Percentiles rank a stretch among this genome's conserved stretches.
phyloP scores from a whole-genome alignment of 2,113 vertebrate genomes.

The Mesocricetus auratus region DNA sequence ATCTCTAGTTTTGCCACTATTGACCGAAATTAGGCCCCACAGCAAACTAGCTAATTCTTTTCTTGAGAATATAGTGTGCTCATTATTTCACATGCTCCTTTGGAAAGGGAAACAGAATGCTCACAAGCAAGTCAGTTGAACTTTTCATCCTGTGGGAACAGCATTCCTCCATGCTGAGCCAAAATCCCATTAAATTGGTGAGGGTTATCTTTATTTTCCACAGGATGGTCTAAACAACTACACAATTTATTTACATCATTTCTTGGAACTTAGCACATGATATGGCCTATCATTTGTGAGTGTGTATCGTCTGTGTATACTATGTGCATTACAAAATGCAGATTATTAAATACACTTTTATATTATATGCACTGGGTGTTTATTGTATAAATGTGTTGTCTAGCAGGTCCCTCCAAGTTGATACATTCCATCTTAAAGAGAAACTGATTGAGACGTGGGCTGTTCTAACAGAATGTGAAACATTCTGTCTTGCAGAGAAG shows the following conservation, averaged over 20 bases:
- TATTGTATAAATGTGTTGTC: neutral
- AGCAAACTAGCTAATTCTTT: neutral
- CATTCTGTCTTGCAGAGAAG: neutral
- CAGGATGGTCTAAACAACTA: neutral
- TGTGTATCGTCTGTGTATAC: neutral
- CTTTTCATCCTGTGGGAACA: neutral
- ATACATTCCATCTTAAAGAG: neutral
- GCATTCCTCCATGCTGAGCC: neutral
- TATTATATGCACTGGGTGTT: neutral
- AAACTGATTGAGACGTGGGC: neutral
- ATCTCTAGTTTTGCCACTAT: neutral
- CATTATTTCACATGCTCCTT: neutral
- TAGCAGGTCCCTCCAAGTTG: neutral
- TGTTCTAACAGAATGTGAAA: neutral
- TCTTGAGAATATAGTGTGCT: neutral
- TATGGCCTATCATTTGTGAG: neutral
- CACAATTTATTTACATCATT: neutral
- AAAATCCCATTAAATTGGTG: neutral
- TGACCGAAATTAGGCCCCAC: neutral
- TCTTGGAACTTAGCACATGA: neutral
- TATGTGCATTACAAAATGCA: neutral
- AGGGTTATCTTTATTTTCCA: neutral
- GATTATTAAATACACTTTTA: neutral
- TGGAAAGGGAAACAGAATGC: neutral
- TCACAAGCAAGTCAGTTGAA: neutral